Evolutionary conservation across 2,113 vertebrate genomes (phyloP), one percentile per base, ranked within the genome.

Genomic region (Sander lucioperca): DNA sequence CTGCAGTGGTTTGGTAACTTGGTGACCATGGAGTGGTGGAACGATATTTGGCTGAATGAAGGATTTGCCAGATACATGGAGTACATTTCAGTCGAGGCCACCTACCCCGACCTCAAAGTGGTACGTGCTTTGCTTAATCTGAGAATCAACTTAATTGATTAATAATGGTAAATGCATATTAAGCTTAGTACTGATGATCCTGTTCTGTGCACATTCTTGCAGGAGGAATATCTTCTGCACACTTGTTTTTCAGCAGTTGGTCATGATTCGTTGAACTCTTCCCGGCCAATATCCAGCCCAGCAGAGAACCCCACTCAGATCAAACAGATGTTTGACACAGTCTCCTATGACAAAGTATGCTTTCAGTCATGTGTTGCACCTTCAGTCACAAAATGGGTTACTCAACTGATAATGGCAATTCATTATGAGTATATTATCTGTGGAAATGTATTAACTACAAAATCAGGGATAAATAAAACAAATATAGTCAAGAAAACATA

Each of bases 301-400:
- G 95, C 96, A 33, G 96, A 96, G 79, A 96, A 88, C 83, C 94
- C 96, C 59, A 95, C 94, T 58, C 95, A 96, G 84, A 96, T 96
- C 77, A 82, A 94, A 65, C 93, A 96, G 85, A 96, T 96, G 96
- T 96, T 96, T 90, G 95, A 96, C 88, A 92, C 94, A 12, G 91
- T 96, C 64, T 96, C 96, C 53, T 96, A 96, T 90, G 84, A 96
- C n/a, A 96, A 96, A 89, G 96, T 96, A 80, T 43, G 69, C 15
- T 18, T 73, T 59, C 39, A 39, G 3, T 68, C 23, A 39, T 39
- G 30, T 70, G 6, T 33, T 61, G 11, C 43, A 18, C 13, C 45
- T 51, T 50, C 33, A 30, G 9, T 78, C 19, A 48, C 5, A 54
- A 30, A 51, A 13, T 7, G 6, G 14, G 5, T 11, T 8, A 61